Evolutionary conservation across 2,113 vertebrate genomes (phyloP).

Genomic region (Acanthochromis polyacanthus): DNA sequence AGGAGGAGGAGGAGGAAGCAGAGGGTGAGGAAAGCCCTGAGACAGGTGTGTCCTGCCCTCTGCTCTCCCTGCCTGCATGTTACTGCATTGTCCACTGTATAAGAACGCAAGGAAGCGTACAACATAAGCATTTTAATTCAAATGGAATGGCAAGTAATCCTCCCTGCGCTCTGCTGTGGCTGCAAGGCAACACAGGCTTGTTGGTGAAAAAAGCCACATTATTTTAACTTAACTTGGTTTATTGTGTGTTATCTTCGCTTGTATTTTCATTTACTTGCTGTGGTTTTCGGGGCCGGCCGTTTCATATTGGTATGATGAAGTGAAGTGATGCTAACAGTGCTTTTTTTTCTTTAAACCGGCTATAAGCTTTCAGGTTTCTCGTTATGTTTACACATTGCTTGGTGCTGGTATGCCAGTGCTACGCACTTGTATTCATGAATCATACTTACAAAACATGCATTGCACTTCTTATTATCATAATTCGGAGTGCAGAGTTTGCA

Average conservation of each 20-base stretch:
- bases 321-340: slow-evolving; percentile 71
- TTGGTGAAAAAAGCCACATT: slow-evolving; percentile 81
- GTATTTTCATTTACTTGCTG: slow-evolving; percentile 63
- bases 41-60: slow-evolving; percentile 93
- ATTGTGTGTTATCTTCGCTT: slow-evolving; percentile 64
- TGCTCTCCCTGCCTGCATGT: slow-evolving; percentile 89
- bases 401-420: slow-evolving; percentile 91
- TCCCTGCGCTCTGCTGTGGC: slow-evolving; percentile 82
- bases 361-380: slow-evolving; percentile 82
- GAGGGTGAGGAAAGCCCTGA: slow-evolving; percentile 84
- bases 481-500: slow-evolving; percentile 59
- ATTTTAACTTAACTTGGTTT: slow-evolving; percentile 65
- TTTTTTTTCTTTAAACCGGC: slow-evolving; percentile 71
- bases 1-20: slow-evolving; percentile 83
- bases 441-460: slow-evolving; percentile 61
- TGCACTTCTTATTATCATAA: slow-evolving; percentile 79
- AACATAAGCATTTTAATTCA: slow-evolving; percentile 60
- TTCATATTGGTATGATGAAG: slow-evolving; percentile 74
- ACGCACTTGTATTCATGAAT: slow-evolving; percentile 58
- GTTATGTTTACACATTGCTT: slow-evolving; percentile 84
- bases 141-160: slow-evolving; percentile 79
- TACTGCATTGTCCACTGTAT: slow-evolving; percentile 72
- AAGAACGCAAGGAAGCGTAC: slow-evolving; percentile 62
- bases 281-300: slow-evolving; percentile 80
- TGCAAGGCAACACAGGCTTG: slow-evolving; percentile 89